Percentiles rank a stretch among this genome's conserved stretches.
Conservation (phyloP, 2,797 vertebrate species). For the Antrozous pallidus region DNA sequence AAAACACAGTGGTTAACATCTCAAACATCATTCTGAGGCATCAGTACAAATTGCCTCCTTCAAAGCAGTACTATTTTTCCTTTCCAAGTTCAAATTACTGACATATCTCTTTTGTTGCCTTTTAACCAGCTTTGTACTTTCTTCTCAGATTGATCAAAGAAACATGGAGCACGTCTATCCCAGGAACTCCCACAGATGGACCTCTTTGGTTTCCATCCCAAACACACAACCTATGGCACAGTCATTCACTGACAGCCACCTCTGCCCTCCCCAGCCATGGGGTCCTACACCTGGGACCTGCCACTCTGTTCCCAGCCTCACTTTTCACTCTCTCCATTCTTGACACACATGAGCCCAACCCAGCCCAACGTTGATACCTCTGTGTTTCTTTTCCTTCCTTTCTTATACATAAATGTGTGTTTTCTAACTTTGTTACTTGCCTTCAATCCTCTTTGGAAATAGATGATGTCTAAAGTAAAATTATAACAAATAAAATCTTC, state of each 20-base stretch:
- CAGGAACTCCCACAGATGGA: background rate
- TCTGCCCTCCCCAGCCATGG: fast-evolving
- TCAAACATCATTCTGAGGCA: background rate
- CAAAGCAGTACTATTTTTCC: constrained; percentile 8
- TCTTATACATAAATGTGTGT: background rate
- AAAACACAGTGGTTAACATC: background rate
- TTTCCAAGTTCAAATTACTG: background rate
- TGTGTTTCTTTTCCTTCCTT: background rate
- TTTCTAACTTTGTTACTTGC: background rate
- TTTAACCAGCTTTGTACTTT: background rate
- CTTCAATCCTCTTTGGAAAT: background rate
- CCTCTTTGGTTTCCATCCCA: background rate
- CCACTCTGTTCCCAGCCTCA: background rate
- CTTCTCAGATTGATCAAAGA: constrained; percentile 26
- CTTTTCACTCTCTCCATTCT: background rate
- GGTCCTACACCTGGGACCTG: background rate
- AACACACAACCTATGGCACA: background rate
- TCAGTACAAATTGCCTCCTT: background rate
- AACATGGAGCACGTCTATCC: background rate
- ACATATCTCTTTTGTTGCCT: background rate
- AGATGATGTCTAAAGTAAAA: constrained; percentile 30
- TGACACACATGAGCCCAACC: background rate
- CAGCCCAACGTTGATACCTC: background rate
- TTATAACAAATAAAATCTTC: constrained; percentile 34
- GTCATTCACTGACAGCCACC: background rate